Evolutionary conservation across 2,888 invertebrate species (phyloP).

Genomic region (Mongoloraphidia duomilia): DNA sequence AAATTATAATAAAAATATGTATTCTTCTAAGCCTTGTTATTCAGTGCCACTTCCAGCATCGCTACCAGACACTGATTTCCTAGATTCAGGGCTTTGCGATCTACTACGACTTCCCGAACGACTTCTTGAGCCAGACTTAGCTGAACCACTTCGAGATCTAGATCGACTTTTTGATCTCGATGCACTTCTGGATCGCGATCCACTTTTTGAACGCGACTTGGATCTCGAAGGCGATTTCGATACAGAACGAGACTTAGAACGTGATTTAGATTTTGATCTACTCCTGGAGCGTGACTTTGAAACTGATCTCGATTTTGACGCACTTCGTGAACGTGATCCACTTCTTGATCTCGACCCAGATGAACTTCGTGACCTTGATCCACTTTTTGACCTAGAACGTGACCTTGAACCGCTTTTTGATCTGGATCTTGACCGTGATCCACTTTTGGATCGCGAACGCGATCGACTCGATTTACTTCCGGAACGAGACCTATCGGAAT

Average conservation of each 20-base stretch:
- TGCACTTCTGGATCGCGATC: constrained; percentile 9
- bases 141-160: constrained; percentile 19
- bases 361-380: constrained; percentile 21
- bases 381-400: constrained; percentile 21
- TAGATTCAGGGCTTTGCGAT: constrained; percentile 38
- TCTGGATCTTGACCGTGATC: constrained; percentile 30
- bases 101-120: constrained; percentile 24
- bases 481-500: constrained; percentile 36
- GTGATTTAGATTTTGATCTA: constrained; percentile 15
- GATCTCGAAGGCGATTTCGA: constrained; percentile 28
- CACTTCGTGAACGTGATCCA: constrained; percentile 12
- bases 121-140: constrained; percentile 22
- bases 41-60: constrained; percentile 21
- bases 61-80: constrained; percentile 45
- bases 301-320: constrained; percentile 4
- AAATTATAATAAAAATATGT: too few relatives aligned
- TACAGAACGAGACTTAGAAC: constrained; percentile 14
- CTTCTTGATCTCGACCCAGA: constrained; percentile 24
- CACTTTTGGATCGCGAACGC: constrained; percentile 23
- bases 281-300: constrained; percentile 18
- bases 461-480: constrained; percentile 31
- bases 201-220: constrained; percentile 9
- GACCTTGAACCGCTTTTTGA: constrained; percentile 31
- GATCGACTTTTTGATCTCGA: constrained; percentile 10
- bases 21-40: too few relatives aligned